Evolutionary conservation across 2,797 vertebrate genomes (phyloP).

Genomic region (Eulemur rubriventer): DNA sequence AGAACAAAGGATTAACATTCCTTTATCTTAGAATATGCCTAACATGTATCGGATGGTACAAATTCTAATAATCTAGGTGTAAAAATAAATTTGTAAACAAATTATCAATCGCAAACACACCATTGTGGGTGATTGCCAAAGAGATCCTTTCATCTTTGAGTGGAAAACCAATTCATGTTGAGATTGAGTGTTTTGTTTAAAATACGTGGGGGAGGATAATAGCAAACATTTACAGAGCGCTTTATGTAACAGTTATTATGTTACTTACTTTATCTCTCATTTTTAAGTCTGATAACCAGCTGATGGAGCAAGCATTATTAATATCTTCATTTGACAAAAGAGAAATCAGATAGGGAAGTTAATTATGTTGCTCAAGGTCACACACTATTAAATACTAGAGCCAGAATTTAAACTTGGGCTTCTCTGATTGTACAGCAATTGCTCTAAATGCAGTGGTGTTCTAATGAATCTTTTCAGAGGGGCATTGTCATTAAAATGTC

Average conservation of each 20-base stretch:
- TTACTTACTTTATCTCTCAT: background rate
- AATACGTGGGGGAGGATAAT: background rate
- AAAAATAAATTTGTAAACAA: background rate
- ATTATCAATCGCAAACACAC: background rate
- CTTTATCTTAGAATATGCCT: background rate
- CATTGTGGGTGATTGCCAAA: background rate
- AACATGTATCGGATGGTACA: background rate
- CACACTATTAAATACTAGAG: background rate
- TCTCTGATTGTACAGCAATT: background rate
- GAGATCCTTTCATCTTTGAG: background rate
- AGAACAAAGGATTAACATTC: background rate
- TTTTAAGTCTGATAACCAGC: background rate
- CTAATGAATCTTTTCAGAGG: background rate
- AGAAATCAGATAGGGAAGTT: background rate
- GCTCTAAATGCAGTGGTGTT: background rate
- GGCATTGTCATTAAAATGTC: background rate
- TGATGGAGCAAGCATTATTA: background rate
- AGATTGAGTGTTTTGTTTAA: conserved; percentile 4
- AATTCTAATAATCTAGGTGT: background rate
- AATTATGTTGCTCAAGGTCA: background rate
- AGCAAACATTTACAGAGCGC: background rate
- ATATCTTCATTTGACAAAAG: background rate
- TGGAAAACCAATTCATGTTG: background rate
- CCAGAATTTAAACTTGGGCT: background rate
- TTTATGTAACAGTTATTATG: background rate